These are phyloP conservation scores for Leucophenga montana DNA, from an alignment of 2,888 invertebrate genomes.

Conservation along the genomic window DNA sequence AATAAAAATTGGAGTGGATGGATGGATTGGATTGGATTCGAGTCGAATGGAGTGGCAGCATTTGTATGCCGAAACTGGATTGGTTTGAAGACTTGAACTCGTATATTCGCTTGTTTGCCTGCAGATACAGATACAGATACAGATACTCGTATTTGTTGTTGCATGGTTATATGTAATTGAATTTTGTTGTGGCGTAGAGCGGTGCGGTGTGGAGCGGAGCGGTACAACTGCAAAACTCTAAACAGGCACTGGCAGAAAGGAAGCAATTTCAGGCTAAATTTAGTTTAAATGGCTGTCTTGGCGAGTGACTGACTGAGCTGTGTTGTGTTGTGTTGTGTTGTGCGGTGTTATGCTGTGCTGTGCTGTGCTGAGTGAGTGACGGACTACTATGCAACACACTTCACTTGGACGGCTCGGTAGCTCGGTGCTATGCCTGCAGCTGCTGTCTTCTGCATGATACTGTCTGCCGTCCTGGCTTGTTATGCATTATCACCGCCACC, in stretches of 20 bases:
- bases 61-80: not conserved
- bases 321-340: constrained; percentile 52
- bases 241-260: constrained; percentile 53
- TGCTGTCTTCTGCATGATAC: not conserved
- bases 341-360: no score
- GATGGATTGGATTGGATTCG: not conserved
- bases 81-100: no score
- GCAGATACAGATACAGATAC: constrained; percentile 52
- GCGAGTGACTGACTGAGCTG: constrained; percentile 36
- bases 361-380: constrained; percentile 37
- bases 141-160: no score
- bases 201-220: constrained; percentile 37
- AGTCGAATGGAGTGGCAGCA: not conserved
- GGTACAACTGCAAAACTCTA: constrained; percentile 34
- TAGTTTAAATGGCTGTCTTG: constrained; percentile 54
- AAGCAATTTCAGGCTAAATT: constrained; percentile 69
- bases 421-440: not conserved
- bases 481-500: not conserved
- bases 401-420: not conserved
- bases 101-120: constrained; percentile 16
- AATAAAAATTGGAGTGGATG: no score
- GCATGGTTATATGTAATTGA: no score
- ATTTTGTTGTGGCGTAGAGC: not conserved
- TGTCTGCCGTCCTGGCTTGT: not conserved
- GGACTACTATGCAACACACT: not conserved